Evolutionary conservation across 2,113 vertebrate species (phyloP).

Genomic region (Gymnogyps californianus): DNA sequence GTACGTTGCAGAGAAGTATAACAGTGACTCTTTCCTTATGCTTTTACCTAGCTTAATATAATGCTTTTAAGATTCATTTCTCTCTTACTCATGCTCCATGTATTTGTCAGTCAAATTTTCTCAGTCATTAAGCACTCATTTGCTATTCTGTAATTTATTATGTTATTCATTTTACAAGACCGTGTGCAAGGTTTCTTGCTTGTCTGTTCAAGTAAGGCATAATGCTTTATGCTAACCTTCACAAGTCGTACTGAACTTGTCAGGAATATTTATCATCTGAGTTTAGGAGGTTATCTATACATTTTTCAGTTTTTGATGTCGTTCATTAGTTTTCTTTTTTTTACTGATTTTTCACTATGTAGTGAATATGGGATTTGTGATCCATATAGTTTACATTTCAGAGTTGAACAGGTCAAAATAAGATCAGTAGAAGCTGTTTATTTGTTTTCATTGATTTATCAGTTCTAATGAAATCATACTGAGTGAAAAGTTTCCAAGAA

Average conservation of each 20-base stretch:
- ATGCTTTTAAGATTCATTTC: neutral
- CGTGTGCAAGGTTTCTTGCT: neutral
- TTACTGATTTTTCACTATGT: neutral
- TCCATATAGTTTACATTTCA: neutral
- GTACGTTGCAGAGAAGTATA: neutral
- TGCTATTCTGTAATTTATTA: neutral
- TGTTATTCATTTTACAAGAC: slow-evolving; percentile 4
- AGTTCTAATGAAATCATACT: neutral
- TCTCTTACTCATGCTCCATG: neutral
- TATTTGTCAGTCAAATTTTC: slow-evolving; percentile 48
- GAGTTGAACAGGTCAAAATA: neutral
- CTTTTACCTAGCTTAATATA: neutral
- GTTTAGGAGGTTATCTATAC: neutral
- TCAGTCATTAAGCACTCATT: slow-evolving; percentile 37
- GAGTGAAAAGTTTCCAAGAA: neutral
- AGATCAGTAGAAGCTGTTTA: neutral
- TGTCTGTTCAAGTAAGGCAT: neutral
- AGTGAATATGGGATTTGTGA: neutral
- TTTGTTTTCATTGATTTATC: neutral
- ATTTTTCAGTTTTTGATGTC: neutral
- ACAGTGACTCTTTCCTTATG: neutral
- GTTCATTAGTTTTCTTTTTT: neutral
- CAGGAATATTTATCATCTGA: neutral
- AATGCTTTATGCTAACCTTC: neutral
- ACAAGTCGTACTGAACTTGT: neutral